Evolutionary conservation across 2,888 invertebrate genomes (phyloP).

Genomic region (Sarcophaga subvicina): DNA sequence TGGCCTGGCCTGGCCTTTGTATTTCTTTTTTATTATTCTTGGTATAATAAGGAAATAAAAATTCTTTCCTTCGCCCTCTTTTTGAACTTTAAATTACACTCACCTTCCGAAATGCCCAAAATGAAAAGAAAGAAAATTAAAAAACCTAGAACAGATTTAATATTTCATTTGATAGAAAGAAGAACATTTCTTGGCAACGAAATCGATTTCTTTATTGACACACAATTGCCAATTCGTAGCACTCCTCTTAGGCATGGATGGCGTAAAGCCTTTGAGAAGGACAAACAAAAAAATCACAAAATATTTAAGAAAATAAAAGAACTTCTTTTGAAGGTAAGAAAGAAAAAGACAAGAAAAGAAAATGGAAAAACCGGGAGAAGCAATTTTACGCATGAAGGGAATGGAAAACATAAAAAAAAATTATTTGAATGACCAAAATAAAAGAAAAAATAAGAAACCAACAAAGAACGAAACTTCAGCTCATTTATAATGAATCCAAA

Average conservation of each 20-base stretch:
- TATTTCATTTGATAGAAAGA: not conserved
- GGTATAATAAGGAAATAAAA: too few relatives aligned
- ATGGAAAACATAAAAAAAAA: not conserved
- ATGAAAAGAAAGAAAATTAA: not conserved
- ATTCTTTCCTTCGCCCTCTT: not conserved
- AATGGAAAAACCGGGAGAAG: not conserved
- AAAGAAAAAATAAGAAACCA: not conserved
- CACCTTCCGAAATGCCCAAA: not conserved
- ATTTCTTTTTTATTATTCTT: too few relatives aligned
- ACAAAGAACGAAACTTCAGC: not conserved
- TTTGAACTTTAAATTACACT: not conserved
- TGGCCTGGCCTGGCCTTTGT: not conserved
- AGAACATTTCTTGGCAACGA: slow-evolving; percentile 29
- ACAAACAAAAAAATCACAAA: not conserved
- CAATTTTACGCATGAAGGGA: not conserved
- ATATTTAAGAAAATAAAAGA: not conserved
- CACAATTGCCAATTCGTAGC: slow-evolving; percentile 57
- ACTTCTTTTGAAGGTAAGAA: not conserved
- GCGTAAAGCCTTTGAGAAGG: not conserved
- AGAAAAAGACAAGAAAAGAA: not conserved
- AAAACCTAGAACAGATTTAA: not conserved
- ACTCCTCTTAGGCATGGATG: not conserved
- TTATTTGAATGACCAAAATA: not conserved
- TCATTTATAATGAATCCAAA: not conserved
- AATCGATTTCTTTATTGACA: slow-evolving; percentile 65